Evolutionary conservation across 1,140 invertebrate species (phyloP), one percentile per base, ranked within the genome.

Genomic region (Ditylenchus dipsaci): DNA sequence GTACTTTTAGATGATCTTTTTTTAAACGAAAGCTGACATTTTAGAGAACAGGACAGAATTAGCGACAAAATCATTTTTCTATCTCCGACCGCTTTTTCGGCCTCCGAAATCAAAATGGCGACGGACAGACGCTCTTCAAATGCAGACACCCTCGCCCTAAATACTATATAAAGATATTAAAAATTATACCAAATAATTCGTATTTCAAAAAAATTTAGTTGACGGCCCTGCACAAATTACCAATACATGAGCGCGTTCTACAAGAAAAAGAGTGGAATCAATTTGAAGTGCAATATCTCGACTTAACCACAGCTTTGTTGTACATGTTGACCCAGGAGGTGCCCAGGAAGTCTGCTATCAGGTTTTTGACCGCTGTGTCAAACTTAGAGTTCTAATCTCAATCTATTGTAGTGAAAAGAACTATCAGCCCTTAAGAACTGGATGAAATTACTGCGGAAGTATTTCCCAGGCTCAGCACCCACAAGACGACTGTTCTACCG

Each of bases 401-500:
- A n/a, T n/a, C n/a, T n/a, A n/a, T n/a, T n/a, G n/a, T n/a, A n/a
- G n/a, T n/a, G 72, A 13, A 63, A 70, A 42, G 38, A 77, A 29
- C 61, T 79, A 42, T 42, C 57, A 11, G 66, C 66, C 11, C 59
- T 81, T 15, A 78, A 75, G 33, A 53, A 66, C 29, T 80, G 74
- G 73, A 80, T 81, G 23, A 79, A 82, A 47, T 47, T 80, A 23
- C 30, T 81, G 59, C 70, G 73, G 17, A 72, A 77, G 58, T 82
- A 82, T 69, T 76, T 73, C 7, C 79, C 79, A n/a, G 74, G 75
- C 33, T 78, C 81, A 1, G 75, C 74, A 19, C 79, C 79, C 0
- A 75, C 79, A 33, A 64, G 81, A 13, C 58, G 79, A 8, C 67
- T 81, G 1, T 82, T 83, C 63, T 81, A 68, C 58, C 65, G 79